Evolutionary conservation across 1,140 invertebrate genomes (phyloP).

Genomic region (Drosophila saltans): DNA sequence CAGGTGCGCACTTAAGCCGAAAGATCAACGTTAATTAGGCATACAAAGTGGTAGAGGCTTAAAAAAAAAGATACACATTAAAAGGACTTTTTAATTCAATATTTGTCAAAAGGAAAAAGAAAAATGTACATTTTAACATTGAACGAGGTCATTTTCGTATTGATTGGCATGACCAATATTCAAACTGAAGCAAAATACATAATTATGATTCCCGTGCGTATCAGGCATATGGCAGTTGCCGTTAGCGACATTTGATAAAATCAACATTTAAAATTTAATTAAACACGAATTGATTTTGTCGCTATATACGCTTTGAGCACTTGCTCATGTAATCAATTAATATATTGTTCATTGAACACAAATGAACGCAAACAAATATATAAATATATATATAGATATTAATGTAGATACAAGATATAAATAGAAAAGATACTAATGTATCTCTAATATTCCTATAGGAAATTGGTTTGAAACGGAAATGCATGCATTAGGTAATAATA

Average conservation of each 20-base stretch:
- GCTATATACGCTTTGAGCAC: constrained; percentile 8
- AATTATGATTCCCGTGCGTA: constrained; percentile 12
- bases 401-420: neutral
- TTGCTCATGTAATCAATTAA: constrained; percentile 48
- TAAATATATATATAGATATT: neutral
- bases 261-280: constrained; percentile 64
- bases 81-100: constrained; percentile 16
- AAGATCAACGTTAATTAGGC: constrained; percentile 48
- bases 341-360: constrained; percentile 45
- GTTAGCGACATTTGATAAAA: constrained; percentile 42
- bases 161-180: neutral
- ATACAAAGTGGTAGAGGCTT: constrained; percentile 24
- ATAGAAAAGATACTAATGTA: neutral
- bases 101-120: neutral
- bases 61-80: neutral
- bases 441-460: neutral
- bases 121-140: neutral
- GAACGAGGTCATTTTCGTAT: neutral
- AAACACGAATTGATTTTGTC: constrained; percentile 53
- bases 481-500: no score
- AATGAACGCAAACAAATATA: constrained; percentile 16
- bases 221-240: constrained; percentile 35
- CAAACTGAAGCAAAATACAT: neutral
- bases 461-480: neutral
- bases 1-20: constrained; percentile 15